Evolutionary conservation across 2,888 invertebrate species (phyloP), one percentile per base, ranked within the genome.

Genomic region (Ditula angustiorana): DNA sequence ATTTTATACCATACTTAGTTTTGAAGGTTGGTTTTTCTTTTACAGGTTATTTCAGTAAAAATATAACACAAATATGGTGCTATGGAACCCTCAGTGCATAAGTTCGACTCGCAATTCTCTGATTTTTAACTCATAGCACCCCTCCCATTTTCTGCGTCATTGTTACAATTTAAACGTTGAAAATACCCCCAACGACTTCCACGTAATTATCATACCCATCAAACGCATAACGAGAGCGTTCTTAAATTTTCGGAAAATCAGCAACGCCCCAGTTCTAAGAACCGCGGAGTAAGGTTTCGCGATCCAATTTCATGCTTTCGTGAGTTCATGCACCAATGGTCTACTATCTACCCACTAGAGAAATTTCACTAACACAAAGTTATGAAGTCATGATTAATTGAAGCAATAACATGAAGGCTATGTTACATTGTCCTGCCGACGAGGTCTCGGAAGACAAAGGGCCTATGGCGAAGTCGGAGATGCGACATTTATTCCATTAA

Each of bases 311-410:
- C 91, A 92, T 90, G 92, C 87, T 80, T 87, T 85, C 84, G 75
- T 88, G 92, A 85, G 77, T 88, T 85, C 83, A 83, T 90, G 89
- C 90, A 88, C 90, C 86, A 85, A 82, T 89, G 85, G 87, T 80
- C 41, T 16, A 41, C 41, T 19, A 19, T 41, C 80, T 77, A 81
- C 78, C 81, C 81, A 81, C 85, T 79, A 80, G 86, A 86, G 88
- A 86, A 91, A 91, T 92, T 90, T 90, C 88, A 89, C 88, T 90
- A 88, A 85, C 87, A 85, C 88, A 86, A 91, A 92, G 82, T 92
- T 92, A 89, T 92, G 92, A 92, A 92, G 82, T 92, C 92, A 88
- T 92, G 92, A 92, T 92, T 92, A 92, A 92, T 92, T 90, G 87
- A 81, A 79, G 87, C 85, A 90, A 91, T 92, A 89, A 87, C 83